Conservation (phyloP, 2,797 vertebrate genomes). For the Alcedo atthis region DNA sequence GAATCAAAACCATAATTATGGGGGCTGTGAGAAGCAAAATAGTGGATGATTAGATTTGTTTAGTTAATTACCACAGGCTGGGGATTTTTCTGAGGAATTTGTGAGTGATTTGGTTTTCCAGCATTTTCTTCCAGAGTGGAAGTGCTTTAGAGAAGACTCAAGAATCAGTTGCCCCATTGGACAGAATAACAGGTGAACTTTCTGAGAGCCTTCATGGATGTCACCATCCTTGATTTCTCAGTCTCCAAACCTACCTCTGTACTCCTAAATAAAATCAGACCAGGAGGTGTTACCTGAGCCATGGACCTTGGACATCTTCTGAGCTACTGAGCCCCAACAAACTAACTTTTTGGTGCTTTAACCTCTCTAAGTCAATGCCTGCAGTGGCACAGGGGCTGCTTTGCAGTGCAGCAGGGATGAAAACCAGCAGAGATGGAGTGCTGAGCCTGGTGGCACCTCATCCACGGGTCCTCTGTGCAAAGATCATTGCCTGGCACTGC, state of each 20-base stretch:
- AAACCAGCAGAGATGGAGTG: background rate
- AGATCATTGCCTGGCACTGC: background rate
- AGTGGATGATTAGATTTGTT: background rate
- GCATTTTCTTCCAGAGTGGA: background rate
- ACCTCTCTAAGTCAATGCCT: background rate
- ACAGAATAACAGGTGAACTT: background rate
- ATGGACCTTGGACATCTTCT: background rate
- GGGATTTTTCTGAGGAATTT: fast-evolving
- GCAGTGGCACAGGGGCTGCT: fast-evolving
- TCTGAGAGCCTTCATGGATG: background rate
- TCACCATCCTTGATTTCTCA: background rate
- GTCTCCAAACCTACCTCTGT: background rate
- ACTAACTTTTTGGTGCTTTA: background rate
- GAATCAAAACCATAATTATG: background rate
- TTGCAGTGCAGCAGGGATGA: background rate
- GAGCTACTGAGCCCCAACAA: background rate
- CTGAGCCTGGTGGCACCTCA: background rate
- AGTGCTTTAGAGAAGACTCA: background rate
- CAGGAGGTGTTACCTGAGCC: background rate
- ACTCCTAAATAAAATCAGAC: background rate
- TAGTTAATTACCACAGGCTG: background rate
- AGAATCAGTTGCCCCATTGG: background rate
- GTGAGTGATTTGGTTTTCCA: background rate
- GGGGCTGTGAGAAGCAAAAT: background rate
- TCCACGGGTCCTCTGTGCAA: background rate